Base-by-base conservation (phyloP, 2,888 invertebrate genomes). In the Xestobium rufovillosum region DNA sequence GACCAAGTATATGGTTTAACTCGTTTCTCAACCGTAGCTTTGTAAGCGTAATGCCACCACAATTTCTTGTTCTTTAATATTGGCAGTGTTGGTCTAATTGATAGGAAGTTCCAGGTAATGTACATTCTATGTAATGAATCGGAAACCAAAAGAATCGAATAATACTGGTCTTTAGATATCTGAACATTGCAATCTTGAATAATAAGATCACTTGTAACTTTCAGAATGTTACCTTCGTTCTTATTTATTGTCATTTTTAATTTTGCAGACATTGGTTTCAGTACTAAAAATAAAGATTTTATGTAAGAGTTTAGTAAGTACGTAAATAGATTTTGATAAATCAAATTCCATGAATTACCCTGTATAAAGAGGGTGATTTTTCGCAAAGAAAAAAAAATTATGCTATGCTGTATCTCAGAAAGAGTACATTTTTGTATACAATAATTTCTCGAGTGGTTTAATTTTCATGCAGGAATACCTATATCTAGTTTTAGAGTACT, bases 1-100 rank as follows among this genome's bases (percentile, higher is more conserved):
- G 71, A 65, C 86, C 86, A 88, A 0, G 82, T 80, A 60, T 78
- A 83, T 0, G 86, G 84, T 13, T 75, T 67, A 2, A 87, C 73
- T 16, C 80, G 68, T 50, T 85, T 80, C 49, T 83, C 80, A 2
- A 86, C 54, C 1, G 83, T 72, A 3, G 79, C 78, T 43, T 74
- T 73, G 57, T 72, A 80, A 0, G 82, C 82, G 58, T 87, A 87
- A 25, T 67, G 71, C 87, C 87, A 87, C 84, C 85, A 87, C 25
- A 70, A 70, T 47, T 69, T 71, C 1, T 70, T 67, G 54, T 80
- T 74, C 36, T 76, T 75, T 15, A 65, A 59, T 2, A 80, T 62
- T 36, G 43, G 53, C 19, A 53, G 47, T n/a, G 41, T 45, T 2
- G 66, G 66, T 27, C 65, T 48, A n/a, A 57, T 47, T 3, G 52